phyloP scores from a whole-genome alignment of 2,888 invertebrate genomes.

The Ectobius pallidus region DNA sequence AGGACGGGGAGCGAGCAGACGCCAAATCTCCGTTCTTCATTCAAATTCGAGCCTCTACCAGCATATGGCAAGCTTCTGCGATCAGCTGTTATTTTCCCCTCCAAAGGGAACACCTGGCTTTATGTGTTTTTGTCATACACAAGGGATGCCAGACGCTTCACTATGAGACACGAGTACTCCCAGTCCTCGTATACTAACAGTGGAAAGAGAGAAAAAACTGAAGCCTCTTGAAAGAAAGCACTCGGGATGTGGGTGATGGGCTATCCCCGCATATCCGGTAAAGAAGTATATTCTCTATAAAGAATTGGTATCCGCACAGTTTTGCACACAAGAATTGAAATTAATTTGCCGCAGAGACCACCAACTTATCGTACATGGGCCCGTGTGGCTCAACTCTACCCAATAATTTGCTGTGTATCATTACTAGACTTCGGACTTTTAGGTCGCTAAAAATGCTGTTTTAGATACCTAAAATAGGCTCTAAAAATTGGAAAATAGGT shows the following conservation, averaged over 20 bases:
- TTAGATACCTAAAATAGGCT: too few species aligned
- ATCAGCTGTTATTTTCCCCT: constrained; percentile 24
- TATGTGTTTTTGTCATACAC: constrained; percentile 12
- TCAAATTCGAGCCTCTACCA: background rate
- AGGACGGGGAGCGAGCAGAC: background rate
- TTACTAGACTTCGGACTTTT: too few species aligned
- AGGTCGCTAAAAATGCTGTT: too few species aligned
- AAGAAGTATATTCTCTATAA: too few species aligned
- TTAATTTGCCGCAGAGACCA: too few species aligned
- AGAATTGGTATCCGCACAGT: too few species aligned
- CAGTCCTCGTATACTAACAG: background rate
- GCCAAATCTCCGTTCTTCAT: background rate
- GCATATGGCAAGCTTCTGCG: constrained; percentile 15
- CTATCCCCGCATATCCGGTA: background rate
- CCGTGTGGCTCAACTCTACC: too few species aligned
- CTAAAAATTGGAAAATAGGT: too few species aligned
- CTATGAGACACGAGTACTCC: background rate
- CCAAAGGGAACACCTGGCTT: constrained; percentile 23
- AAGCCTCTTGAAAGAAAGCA: background rate
- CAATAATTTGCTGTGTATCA: too few species aligned
- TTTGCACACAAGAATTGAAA: too few species aligned
- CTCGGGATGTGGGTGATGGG: background rate
- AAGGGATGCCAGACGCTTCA: background rate
- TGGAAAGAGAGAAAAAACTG: background rate
- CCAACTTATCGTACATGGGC: too few species aligned